Evolutionary conservation across 2,113 vertebrate genomes (phyloP).

Genomic region (Actenoides hombroni): DNA sequence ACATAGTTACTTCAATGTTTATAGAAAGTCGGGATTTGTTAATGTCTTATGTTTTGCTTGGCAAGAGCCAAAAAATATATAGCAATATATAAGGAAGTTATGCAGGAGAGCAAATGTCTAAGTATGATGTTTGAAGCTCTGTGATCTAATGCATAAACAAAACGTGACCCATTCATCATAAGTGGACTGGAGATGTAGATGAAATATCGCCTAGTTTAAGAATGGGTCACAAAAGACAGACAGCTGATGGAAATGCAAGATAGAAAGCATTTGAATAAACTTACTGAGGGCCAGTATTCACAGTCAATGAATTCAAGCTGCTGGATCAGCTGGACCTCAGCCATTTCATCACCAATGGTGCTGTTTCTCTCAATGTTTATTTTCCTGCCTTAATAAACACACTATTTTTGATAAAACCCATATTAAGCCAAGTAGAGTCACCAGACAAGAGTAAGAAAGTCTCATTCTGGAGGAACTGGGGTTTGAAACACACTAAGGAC

Average conservation of each 20-base stretch:
- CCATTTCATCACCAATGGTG: background rate
- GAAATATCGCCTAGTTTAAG: background rate
- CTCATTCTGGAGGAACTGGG: background rate
- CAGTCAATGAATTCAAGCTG: background rate
- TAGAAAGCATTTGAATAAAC: background rate
- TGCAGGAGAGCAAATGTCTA: background rate
- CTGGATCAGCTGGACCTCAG: background rate
- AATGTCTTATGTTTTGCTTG: background rate
- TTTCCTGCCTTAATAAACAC: background rate
- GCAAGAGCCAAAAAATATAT: background rate
- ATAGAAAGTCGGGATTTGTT: background rate
- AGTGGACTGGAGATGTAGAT: background rate
- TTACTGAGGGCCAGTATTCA: background rate
- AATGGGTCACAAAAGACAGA: background rate
- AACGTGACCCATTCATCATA: background rate
- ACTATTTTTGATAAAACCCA: background rate
- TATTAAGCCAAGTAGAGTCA: background rate
- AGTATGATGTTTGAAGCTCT: background rate
- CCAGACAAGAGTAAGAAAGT: background rate
- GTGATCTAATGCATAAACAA: background rate
- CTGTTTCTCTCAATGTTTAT: background rate
- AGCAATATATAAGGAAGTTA: background rate
- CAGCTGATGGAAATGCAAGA: background rate
- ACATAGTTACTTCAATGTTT: background rate
- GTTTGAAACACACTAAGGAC: background rate